Evolutionary conservation across 2,888 invertebrate genomes (phyloP).

Genomic region (Spodoptera exigua): DNA sequence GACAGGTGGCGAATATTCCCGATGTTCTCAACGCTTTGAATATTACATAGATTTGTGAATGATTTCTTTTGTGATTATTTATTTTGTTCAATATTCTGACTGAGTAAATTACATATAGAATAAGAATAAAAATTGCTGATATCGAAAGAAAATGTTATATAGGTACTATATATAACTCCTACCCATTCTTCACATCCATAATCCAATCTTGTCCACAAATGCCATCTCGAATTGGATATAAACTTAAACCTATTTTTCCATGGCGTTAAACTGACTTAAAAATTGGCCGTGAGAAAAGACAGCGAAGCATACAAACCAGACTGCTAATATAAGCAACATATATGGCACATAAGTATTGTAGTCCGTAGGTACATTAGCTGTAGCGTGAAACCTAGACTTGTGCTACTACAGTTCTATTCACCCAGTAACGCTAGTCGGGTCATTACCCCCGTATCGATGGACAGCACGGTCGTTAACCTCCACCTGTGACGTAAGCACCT

Average conservation of each 20-base stretch:
- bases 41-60: not conserved
- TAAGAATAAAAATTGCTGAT: not conserved
- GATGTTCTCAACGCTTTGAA: constrained; percentile 1
- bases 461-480: constrained; percentile 44
- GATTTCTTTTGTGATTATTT: not conserved
- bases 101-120: not conserved
- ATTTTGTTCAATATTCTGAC: too few relatives aligned
- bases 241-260: too few relatives aligned
- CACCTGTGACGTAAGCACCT: constrained; percentile 55
- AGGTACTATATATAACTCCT: too few relatives aligned
- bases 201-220: too few relatives aligned
- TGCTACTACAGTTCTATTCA: constrained; percentile 36
- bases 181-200: too few relatives aligned
- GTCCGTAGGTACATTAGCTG: not conserved
- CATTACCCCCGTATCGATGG: constrained; percentile 63
- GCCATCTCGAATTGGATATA: too few relatives aligned
- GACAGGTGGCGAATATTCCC: constrained; percentile 2
- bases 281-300: too few relatives aligned
- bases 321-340: not conserved
- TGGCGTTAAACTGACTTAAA: too few relatives aligned
- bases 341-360: not conserved
- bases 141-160: too few relatives aligned
- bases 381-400: constrained; percentile 13
- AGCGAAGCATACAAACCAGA: too few relatives aligned
- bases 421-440: constrained; percentile 43